Base-by-base conservation (phyloP, 30 jellyfish, hydroid and myxozoan species). In the Nemopilema nomurai region DNA sequence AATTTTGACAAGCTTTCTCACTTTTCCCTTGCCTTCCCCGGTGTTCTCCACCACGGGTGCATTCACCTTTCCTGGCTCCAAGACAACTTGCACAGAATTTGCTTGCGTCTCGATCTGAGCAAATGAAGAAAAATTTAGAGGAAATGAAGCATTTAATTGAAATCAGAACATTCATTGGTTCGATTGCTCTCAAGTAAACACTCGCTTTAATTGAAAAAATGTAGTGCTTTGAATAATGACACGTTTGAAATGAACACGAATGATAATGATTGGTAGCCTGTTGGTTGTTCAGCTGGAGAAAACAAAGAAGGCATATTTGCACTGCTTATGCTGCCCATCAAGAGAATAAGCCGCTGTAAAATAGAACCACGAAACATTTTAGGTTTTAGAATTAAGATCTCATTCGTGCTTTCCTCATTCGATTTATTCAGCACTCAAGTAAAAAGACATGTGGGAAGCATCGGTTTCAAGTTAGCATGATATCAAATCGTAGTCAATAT, bases 31-130 rank as follows among this genome's bases (percentile, higher is more conserved):
- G 16, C 53, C 50, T 16, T 86, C 86, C 6, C 23, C 77, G 28
- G 64, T 86, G 17, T 22, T 74, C 19, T 67, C 84, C 21, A 51
- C 72, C 31, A 51, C 41, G 28, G 65, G 87, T 16, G 85, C 79
- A 33, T 68, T 67, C 53, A 67, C 93, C 28, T 62, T 74, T 19
- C 95, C 95, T 0, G 95, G 95, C 66, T 86, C 95, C 0, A 86
- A 74, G 6, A 78, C 73, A 57, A 86, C 95, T 70, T 86, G 89
- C 66, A 86, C 95, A 4, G 95, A 86, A 69, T 79, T 78, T 28
- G 89, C 90, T 29, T 86, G 89, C 1, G 95, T 86, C 32, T 86
- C 86, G 17, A 86, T 53, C 95, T 86, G 49, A 0, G 28, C 20
- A 53, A 41, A 3, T 41, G 57, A 41, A 3, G n/a, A n/a, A n/a